These are phyloP conservation scores for Mormyrus hasselquistii DNA, from an alignment of 2,797 vertebrate genomes.

Conservation along the genomic window DNA sequence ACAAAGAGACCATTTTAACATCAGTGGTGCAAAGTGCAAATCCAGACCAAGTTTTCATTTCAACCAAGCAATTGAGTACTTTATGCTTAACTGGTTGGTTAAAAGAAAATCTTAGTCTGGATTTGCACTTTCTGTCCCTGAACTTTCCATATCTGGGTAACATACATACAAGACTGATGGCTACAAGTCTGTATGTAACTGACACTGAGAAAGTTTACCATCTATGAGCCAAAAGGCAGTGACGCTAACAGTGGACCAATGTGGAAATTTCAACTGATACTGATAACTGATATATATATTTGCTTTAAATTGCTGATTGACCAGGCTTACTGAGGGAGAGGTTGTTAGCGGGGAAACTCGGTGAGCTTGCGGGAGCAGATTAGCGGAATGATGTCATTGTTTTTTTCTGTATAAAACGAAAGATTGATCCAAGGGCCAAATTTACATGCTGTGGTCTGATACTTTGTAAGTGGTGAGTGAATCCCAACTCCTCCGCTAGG, in stretches of 20 bases:
- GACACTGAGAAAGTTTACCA: constrained; percentile 57
- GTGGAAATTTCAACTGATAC: neutral
- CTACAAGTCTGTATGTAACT: neutral
- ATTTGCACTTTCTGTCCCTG: neutral
- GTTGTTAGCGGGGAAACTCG: neutral
- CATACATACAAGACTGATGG: neutral
- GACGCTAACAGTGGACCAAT: neutral
- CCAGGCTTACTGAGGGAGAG: neutral
- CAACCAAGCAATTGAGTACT: neutral
- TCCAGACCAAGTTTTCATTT: neutral
- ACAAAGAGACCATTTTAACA: neutral
- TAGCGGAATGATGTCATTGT: neutral
- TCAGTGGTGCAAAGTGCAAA: neutral
- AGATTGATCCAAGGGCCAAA: neutral
- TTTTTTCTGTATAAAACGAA: neutral
- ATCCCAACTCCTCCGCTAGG: neutral
- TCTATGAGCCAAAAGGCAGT: constrained; percentile 73
- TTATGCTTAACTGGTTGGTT: neutral
- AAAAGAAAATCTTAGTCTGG: neutral
- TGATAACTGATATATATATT: neutral
- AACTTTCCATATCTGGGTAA: neutral
- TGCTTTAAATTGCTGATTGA: neutral
- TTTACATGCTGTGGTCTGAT: neutral
- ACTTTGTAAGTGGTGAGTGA: neutral
- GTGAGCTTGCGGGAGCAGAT: neutral